Base-by-base conservation (phyloP, 2,888 invertebrate species). In the Eupeodes latifasciatus region DNA sequence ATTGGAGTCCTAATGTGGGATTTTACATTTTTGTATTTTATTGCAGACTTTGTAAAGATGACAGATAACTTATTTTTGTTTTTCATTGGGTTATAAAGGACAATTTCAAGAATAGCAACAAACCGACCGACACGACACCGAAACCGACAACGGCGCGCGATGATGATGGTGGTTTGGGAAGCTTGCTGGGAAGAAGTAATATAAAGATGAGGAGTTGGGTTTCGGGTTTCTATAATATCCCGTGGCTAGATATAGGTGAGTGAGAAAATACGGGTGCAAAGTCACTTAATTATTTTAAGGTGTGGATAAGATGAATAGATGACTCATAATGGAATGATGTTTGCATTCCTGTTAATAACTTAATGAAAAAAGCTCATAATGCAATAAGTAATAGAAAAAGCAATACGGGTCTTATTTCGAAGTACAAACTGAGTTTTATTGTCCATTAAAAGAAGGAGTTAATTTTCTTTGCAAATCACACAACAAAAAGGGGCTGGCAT, bases 41-140 rank as follows among this genome's bases (percentile, higher is more conserved):
- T 80, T 80, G 76, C 80, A 72, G 66, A 76, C 83, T 79, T 72
- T 71, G 57, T 44, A 5, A 44, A 83, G 87, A 87, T 87, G 76
- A 49, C 67, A 53, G 83, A 83, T 83, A 80, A 75, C 57, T 49
- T 36, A 64, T 27, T 67, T 3, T 40, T 55, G 36, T 16, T 53
- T 27, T 57, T 4, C 7, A 49, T 7, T 5, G 19, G 55, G 5
- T 2, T 47, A 34, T 27, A 11, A 36, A 57, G 34, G 55, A 76
- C 44, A 76, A 66, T 66, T 77, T 66, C 47, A 67, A 49, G 61
- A 81, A 49, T 44, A 61, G 66, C 51, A 77, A 61, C 14, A 61
- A 5, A 14, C 44, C 6, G 1, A 5, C 62, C 10, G n/a, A n/a
- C n/a, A 7, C 12, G 47, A 40, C 40, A 27, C 27, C 27, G 27